Evolutionary conservation across 2,113 vertebrate genomes (phyloP).

Genomic region (Oreotrochilus melanogaster): DNA sequence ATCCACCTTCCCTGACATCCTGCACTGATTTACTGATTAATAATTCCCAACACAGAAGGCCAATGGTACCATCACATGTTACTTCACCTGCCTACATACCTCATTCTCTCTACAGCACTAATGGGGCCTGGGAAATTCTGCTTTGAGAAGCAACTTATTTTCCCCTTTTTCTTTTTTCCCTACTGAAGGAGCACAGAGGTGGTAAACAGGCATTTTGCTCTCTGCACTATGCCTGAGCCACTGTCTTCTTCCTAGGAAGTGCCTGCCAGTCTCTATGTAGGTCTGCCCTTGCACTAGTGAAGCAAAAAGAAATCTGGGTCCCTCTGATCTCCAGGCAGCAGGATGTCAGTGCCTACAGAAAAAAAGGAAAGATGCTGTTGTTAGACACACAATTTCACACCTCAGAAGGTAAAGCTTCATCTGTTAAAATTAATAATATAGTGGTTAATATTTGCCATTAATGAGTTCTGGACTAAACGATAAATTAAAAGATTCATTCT

Average conservation of each 20-base stretch:
- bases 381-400: not conserved
- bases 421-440: not conserved
- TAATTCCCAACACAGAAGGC: rapidly evolving
- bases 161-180: not conserved
- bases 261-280: not conserved
- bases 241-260: not conserved
- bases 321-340: not conserved
- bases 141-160: not conserved
- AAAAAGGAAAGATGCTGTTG: not conserved
- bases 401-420: not conserved
- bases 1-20: not conserved
- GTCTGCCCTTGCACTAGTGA: not conserved
- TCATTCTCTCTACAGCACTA: not conserved
- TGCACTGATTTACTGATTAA: not conserved
- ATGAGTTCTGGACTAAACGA: not conserved
- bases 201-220: not conserved
- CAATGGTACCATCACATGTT: not conserved
- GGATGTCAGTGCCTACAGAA: not conserved
- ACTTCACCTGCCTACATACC: not conserved
- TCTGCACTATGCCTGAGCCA: not conserved
- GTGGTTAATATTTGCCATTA: not conserved
- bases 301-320: not conserved
- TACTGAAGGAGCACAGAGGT: not conserved
- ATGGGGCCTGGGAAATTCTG: not conserved
- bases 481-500: not conserved